Percentiles rank a stretch among this genome's conserved stretches.
phyloP scores from a whole-genome alignment of 1,140 invertebrate genomes.

The Habropoda laboriosa region DNA sequence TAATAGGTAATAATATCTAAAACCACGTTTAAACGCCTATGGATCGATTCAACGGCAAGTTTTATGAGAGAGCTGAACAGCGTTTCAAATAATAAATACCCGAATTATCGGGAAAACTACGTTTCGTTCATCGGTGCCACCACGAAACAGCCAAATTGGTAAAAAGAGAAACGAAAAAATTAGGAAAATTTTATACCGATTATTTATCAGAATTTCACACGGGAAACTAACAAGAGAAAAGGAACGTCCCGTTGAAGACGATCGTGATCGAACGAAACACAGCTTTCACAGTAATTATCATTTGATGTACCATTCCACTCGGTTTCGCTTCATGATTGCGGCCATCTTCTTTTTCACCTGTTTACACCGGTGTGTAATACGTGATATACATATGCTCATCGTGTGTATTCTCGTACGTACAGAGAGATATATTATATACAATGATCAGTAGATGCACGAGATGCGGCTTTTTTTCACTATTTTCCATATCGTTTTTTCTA shows the following conservation, averaged over 20 bases:
- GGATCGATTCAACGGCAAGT: conserved; percentile 57
- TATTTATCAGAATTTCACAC: not conserved
- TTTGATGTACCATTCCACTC: not conserved
- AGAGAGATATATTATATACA: conserved; percentile 28
- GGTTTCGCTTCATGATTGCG: conserved; percentile 24
- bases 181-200: not conserved
- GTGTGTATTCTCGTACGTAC: not conserved
- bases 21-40: conserved; percentile 50
- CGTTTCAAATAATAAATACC: not conserved
- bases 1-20: conserved; percentile 54
- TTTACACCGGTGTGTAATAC: not conserved
- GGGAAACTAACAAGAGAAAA: too few species aligned
- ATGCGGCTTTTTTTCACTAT: not conserved
- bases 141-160: not conserved
- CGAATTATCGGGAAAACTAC: not conserved
- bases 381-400: not conserved
- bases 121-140: not conserved
- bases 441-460: conserved; percentile 18
- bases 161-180: too few species aligned
- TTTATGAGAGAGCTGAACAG: conserved; percentile 35
- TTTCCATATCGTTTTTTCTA: not conserved
- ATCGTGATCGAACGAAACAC: not conserved
- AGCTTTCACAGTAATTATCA: not conserved
- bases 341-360: conserved; percentile 4
- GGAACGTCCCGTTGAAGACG: too few species aligned